A percentile compares a stretch with the other conserved stretches of the same genome.
These are phyloP conservation scores for Andricus grossulariae DNA, from an alignment of 1,140 invertebrate species.

Conservation along the genomic window DNA sequence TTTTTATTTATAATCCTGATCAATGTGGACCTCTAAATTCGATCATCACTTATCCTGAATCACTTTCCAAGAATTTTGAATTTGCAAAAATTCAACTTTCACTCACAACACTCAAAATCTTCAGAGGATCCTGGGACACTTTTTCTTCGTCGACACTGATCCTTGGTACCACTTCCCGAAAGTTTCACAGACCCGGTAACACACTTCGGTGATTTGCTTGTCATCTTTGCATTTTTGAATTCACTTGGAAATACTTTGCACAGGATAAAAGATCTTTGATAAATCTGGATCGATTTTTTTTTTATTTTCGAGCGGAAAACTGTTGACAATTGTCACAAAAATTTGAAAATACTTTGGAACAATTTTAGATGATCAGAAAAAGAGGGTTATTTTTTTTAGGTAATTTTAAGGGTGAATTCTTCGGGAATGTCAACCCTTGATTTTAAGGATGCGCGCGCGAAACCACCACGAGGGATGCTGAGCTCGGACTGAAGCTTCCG, in stretches of 20 bases:
- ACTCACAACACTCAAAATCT: constrained; percentile 12
- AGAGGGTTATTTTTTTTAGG: background rate
- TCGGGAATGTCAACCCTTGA: background rate
- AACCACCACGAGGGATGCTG: constrained; percentile 71
- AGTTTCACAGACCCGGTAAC: background rate
- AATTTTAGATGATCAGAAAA: background rate
- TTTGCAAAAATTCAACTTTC: background rate
- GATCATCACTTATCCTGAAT: background rate
- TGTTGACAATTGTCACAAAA: background rate
- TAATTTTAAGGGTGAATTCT: background rate
- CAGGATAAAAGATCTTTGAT: background rate
- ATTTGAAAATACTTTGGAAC: background rate
- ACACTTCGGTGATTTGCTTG: background rate
- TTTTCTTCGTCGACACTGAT: constrained; percentile 4
- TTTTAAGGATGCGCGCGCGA: constrained; percentile 63
- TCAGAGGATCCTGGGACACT: constrained; percentile 11
- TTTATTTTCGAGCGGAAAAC: background rate
- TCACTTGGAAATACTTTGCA: background rate
- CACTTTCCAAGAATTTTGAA: background rate
- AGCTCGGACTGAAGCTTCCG: constrained; percentile 69
- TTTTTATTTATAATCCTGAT: background rate
- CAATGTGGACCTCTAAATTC: background rate
- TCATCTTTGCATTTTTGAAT: background rate
- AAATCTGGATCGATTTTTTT: background rate
- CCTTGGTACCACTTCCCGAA: background rate